Conservation (phyloP, 2,113 vertebrate genomes). For the Casuarius casuarius region DNA sequence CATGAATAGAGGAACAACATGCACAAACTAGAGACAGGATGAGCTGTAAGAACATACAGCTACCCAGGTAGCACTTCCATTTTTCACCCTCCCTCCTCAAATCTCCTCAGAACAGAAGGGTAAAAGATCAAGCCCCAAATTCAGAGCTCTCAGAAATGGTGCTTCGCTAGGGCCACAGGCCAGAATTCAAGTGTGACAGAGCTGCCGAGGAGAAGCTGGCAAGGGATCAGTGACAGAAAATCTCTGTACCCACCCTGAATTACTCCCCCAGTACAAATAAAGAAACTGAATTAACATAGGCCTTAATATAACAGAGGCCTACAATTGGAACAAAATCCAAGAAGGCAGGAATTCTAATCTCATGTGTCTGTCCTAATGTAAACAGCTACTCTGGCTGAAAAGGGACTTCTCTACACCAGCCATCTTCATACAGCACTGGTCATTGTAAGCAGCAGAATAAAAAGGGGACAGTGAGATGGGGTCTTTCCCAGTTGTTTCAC, state of each 20-base stretch:
- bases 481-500: background rate
- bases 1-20: background rate
- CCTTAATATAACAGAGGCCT: background rate
- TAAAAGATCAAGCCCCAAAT: background rate
- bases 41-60: background rate
- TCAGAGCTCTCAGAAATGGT: background rate
- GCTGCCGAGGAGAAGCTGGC: background rate
- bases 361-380: background rate
- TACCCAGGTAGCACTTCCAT: background rate
- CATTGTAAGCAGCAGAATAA: background rate
- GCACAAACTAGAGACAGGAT: background rate
- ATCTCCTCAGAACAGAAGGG: background rate
- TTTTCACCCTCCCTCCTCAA: background rate
- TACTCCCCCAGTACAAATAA: background rate
- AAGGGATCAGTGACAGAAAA: background rate
- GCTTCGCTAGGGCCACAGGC: background rate
- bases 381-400: background rate
- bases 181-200: background rate
- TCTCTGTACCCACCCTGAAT: background rate
- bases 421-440: background rate
- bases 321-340: background rate
- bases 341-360: background rate
- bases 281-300: background rate
- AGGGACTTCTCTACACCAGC: background rate
- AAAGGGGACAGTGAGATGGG: background rate